These are phyloP conservation scores for Cyprinella venusta DNA, from an alignment of 2,797 vertebrate species.

Conservation along the genomic window DNA sequence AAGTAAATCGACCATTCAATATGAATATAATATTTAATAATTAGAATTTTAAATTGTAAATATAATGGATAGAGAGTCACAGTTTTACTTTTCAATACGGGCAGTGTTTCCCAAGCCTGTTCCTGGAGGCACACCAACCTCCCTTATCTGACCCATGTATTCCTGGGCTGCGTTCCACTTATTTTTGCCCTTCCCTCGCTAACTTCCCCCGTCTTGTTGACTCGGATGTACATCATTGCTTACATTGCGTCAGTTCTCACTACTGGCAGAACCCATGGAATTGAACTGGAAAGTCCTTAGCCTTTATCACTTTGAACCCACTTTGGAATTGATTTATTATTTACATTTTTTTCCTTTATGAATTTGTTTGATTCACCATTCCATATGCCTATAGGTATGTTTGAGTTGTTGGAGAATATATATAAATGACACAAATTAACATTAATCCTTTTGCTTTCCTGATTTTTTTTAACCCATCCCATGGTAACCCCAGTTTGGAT, in stretches of 20 bases:
- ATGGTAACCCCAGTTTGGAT: not conserved
- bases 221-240: not conserved
- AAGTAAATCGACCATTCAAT: not conserved
- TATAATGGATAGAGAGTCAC: not conserved
- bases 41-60: not conserved
- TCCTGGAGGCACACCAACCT: not conserved
- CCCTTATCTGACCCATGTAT: not conserved
- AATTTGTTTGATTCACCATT: not conserved
- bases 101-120: not conserved
- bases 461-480: not conserved
- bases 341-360: not conserved
- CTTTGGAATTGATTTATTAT: not conserved
- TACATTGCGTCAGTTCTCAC: not conserved
- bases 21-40: not conserved
- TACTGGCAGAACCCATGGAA: not conserved
- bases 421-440: not conserved
- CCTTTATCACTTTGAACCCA: not conserved
- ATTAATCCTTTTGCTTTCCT: not conserved
- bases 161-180: conserved; percentile 16
- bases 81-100: not conserved
- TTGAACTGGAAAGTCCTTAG: not conserved
- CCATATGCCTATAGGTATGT: not conserved
- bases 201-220: not conserved
- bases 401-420: not conserved
- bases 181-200: not conserved